Evolutionary conservation across 2,888 invertebrate species (phyloP), one percentile per base, ranked within the genome.

Genomic region (Campoplex nolae): DNA sequence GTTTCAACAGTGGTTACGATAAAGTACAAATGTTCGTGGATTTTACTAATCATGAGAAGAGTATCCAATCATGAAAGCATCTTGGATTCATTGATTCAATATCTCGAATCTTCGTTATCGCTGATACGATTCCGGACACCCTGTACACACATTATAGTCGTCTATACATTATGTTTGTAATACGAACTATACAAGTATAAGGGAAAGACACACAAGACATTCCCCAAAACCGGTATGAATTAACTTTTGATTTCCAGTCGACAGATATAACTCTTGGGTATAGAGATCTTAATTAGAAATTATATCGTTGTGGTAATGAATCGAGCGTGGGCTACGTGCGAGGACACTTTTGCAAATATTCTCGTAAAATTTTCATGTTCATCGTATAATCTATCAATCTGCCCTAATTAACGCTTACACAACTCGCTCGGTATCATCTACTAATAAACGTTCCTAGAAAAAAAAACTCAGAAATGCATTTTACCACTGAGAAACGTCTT

Each of bases 261-360:
- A 86, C 86, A 84, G 84, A 74, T 77, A 77, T 80, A 86, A 67
- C 74, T 81, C 71, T 68, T 32, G 71, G 79, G 71, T 42, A 23
- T 23, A 71, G 74, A 87, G 87, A 88, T 88, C 87, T 88, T 83
- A 88, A 88, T 88, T 85, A 85, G 83, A 87, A 88, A 87, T 87
- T 85, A 79, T 86, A 80, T 78, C 87, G 83, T 73, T 70, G 54
- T 45, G 32, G 75, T 62, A 83, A 85, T 83, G 85, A 87, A 81
- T 73, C 42, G 70, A 81, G 77, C 87, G 85, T 84, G 77, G 83
- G 84, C 73, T 32, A 62, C 28, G 28, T 38, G 42, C 58, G 70
- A 75, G 28, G 48, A 42, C 71, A 65, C 28, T 35, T 28, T 71
- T 32, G 42, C 56, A 23, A 77, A 76, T 65, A 71, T 76, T 48